Percentiles rank a stretch among this genome's conserved stretches.
Evolutionary conservation across 2,888 invertebrate species (phyloP).

Genomic region (Chrysotoxum bicinctum): DNA sequence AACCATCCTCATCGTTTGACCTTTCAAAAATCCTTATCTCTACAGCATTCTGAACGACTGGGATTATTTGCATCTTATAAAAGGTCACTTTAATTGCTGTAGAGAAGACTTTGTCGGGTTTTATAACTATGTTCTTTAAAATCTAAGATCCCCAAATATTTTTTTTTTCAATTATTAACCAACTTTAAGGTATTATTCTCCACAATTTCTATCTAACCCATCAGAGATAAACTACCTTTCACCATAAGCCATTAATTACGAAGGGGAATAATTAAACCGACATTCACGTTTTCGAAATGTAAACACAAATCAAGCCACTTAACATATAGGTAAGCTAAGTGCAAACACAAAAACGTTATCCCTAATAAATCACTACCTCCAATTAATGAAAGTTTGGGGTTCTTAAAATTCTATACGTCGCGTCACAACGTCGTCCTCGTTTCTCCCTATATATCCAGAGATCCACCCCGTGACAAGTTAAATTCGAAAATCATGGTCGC

Average conservation of each 20-base stretch:
- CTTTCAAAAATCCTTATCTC: too few relatives aligned
- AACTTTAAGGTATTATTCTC: neutral
- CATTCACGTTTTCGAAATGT: constrained; percentile 51
- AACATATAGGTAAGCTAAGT: constrained; percentile 57
- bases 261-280: constrained; percentile 53
- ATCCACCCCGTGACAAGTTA: constrained; percentile 53
- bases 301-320: constrained; percentile 66
- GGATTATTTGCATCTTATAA: too few relatives aligned
- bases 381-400: constrained; percentile 65
- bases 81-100: too few relatives aligned
- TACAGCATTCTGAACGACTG: too few relatives aligned
- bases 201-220: neutral
- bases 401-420: constrained; percentile 58
- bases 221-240: constrained; percentile 17
- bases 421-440: neutral
- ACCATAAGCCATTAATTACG: constrained; percentile 57
- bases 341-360: constrained; percentile 37
- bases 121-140: neutral
- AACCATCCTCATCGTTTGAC: too few relatives aligned
- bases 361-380: constrained; percentile 67
- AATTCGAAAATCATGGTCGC: constrained; percentile 65
- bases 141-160: neutral
- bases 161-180: neutral
- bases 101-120: neutral
- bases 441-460: neutral